These are phyloP conservation scores for Rutilus rutilus DNA, from an alignment of 2,113 vertebrate genomes.

Conservation along the genomic window DNA sequence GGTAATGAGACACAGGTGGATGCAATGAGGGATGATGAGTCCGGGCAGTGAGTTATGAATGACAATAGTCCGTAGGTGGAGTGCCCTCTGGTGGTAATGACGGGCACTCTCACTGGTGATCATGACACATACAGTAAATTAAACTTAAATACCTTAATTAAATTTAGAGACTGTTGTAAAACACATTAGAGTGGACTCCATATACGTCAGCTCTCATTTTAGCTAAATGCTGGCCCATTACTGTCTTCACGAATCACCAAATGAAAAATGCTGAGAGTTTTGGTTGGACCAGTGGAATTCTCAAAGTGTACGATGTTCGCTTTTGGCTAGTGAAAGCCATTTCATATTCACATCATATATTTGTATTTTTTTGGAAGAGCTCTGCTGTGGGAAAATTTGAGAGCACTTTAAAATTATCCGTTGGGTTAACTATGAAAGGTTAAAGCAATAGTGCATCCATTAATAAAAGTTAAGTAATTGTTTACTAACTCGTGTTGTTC, in stretches of 20 bases:
- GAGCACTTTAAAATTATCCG: background rate
- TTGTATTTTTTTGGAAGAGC: background rate
- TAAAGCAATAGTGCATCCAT: background rate
- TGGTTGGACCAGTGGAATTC: background rate
- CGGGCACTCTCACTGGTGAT: too few species aligned
- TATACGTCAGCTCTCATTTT: background rate
- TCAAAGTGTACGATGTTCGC: background rate
- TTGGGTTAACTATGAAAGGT: background rate
- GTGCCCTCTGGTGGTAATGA: too few species aligned
- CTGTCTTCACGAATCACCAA: background rate
- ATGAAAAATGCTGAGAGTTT: constrained; percentile 1
- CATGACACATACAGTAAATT: too few species aligned
- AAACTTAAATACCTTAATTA: background rate
- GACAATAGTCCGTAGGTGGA: too few species aligned
- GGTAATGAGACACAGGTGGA: too few species aligned
- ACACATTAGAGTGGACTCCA: background rate
- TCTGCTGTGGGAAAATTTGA: background rate
- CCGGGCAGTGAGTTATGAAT: too few species aligned
- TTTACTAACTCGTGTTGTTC: background rate
- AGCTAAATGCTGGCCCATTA: background rate
- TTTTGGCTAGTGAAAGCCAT: background rate
- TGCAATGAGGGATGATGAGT: too few species aligned
- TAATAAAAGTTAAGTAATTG: background rate
- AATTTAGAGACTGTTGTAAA: background rate
- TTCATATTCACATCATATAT: background rate